Evolutionary conservation across 2,113 vertebrate species (phyloP).

Genomic region (Pseudois nayaur): DNA sequence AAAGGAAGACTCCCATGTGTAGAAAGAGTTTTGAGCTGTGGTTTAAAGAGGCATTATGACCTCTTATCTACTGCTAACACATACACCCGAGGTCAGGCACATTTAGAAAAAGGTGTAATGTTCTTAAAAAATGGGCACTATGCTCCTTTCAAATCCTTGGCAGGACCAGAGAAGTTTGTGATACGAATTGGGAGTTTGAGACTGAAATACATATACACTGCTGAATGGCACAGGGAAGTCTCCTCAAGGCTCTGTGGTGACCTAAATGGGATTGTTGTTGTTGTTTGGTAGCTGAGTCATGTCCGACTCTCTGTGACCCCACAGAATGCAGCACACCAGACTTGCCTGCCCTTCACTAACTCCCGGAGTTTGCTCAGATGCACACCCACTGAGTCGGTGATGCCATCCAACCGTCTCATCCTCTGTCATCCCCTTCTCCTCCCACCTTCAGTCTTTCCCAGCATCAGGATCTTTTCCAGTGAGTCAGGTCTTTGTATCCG

Average conservation of each 20-base stretch:
- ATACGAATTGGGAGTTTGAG: neutral
- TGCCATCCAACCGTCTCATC: neutral
- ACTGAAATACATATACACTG: neutral
- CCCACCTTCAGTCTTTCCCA: neutral
- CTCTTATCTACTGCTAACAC: neutral
- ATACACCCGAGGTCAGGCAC: rapidly evolving
- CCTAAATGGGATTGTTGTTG: neutral
- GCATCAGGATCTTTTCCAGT: neutral
- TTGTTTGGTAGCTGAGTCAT: neutral
- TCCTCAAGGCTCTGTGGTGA: neutral
- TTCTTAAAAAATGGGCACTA: neutral
- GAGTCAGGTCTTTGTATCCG: neutral
- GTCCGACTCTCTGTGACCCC: neutral
- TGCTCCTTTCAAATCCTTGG: neutral
- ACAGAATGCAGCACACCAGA: neutral
- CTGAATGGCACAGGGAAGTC: neutral
- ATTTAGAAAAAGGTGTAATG: rapidly evolving
- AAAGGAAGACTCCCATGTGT: neutral
- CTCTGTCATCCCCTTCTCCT: neutral
- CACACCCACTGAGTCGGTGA: neutral
- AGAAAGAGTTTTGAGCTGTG: neutral
- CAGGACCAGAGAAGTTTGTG: neutral
- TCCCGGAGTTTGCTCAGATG: neutral
- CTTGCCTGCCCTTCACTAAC: neutral
- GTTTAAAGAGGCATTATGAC: neutral